These are phyloP conservation scores for Drosophila hydei DNA, from an alignment of 1,140 invertebrate species.

Conservation along the genomic window DNA sequence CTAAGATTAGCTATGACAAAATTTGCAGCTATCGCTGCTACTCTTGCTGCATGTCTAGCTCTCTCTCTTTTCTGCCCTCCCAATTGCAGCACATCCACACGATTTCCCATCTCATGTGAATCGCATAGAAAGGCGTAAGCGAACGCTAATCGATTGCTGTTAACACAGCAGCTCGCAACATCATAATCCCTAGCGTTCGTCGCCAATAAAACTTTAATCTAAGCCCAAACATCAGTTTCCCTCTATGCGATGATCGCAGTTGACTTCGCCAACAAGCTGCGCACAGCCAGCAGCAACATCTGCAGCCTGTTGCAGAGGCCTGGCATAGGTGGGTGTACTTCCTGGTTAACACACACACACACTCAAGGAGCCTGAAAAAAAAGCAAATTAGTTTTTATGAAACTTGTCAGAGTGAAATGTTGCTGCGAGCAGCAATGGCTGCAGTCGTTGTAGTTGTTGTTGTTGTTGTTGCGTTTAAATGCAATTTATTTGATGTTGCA, in stretches of 20 bases:
- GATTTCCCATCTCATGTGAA: background rate
- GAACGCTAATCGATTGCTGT: background rate
- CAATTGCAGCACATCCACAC: background rate
- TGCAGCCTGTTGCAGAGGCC: background rate
- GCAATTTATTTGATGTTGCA: conserved; percentile 79
- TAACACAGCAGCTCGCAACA: no score
- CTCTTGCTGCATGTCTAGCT: no score
- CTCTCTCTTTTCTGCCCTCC: background rate
- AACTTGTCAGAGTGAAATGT: conserved; percentile 53
- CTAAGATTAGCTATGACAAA: no score
- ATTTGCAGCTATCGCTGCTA: no score
- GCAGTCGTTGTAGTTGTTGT: conserved; percentile 27
- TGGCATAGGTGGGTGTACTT: conserved; percentile 15
- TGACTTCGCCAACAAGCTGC: conserved; percentile 20
- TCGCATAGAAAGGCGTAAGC: background rate
- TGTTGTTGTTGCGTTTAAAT: conserved; percentile 52
- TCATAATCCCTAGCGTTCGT: no score
- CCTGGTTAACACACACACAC: conserved; percentile 29
- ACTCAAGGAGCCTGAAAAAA: conserved; percentile 33
- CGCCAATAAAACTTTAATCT: background rate
- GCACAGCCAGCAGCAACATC: conserved; percentile 4
- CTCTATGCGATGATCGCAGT: conserved; percentile 27
- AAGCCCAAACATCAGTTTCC: conserved; percentile 7
- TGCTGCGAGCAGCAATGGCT: conserved; percentile 31
- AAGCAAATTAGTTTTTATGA: conserved; percentile 75